Conservation (phyloP, 2,888 invertebrate species). For the Zhuqinia jingwanae region DNA sequence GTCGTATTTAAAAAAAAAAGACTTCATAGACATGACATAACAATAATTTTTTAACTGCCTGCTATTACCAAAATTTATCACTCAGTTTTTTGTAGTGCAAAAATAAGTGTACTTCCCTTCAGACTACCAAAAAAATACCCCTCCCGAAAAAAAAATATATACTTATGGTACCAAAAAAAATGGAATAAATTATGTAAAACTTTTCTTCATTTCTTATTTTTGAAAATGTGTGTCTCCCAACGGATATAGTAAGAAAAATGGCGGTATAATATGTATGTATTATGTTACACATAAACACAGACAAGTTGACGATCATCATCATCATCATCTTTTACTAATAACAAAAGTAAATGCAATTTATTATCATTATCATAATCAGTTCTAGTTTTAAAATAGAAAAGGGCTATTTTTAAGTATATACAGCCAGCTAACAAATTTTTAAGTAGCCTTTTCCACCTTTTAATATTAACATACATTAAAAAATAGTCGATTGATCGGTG, state of each 20-base stretch:
- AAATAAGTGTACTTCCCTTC: not conserved
- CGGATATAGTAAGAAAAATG: no score
- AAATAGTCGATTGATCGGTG: no score
- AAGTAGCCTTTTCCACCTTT: conserved; percentile 24
- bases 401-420: conserved; percentile 26
- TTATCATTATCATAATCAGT: conserved; percentile 9
- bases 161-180: conserved; percentile 22
- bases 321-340: no score
- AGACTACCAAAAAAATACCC: not conserved
- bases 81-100: conserved; percentile 28
- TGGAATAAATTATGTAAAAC: no score
- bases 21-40: not conserved
- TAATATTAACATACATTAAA: not conserved
- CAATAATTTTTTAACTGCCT: not conserved
- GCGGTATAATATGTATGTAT: no score
- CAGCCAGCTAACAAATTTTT: conserved; percentile 5
- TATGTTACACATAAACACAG: not conserved
- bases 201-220: no score
- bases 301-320: not conserved
- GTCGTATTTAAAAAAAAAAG: not conserved
- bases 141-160: no score
- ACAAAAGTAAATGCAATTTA: not conserved
- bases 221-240: conserved; percentile 11
- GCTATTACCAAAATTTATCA: not conserved
- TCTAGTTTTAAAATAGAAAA: not conserved